Evolutionary conservation across 2,888 invertebrate genomes (phyloP), one percentile per base, ranked within the genome.

Genomic region (Tanytarsus gracilentus): DNA sequence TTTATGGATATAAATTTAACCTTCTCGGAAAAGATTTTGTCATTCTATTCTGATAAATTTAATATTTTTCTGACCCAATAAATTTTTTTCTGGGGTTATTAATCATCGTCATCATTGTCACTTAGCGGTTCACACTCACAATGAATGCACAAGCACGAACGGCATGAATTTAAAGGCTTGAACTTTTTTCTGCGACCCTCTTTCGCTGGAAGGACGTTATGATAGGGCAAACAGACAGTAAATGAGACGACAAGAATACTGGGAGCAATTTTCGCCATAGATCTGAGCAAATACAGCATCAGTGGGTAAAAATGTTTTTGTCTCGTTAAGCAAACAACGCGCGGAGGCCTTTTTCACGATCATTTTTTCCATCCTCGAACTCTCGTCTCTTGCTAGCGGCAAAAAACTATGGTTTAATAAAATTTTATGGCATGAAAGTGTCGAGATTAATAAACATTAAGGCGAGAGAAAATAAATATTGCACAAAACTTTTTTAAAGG

Each of bases 81-180:
- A 55, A 55, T 26, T 26, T 25, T 16, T 49, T 25, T 30, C 6
- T 55, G 7, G 26, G n/a, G 40, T 55, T 39, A 55, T 55, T 55
- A 55, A 55, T 55, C 55, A 33, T 26, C 25, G 27, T n/a, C 39
- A 40, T n/a, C n/a, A n/a, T n/a, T n/a, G n/a, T n/a, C n/a, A n/a
- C n/a, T n/a, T n/a, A n/a, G n/a, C n/a, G n/a, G n/a, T n/a, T n/a
- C n/a, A n/a, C n/a, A n/a, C n/a, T n/a, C 21, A 26, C 27, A 55
- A 55, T 55, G 55, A 55, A 55, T 55, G 33, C 55, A 39, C 33
- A 30, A 55, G 55, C 55, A 55, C 55, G 55, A 40, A 55, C 40
- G 8, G 26, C 39, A 55, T 25, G 40, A 55, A 55, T 40, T 55
- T 55, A 55, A 53, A 55, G 55, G 55, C 39, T 55, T 55, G 40